These are phyloP conservation scores for Amazona vittata DNA, from an alignment of 2,113 vertebrate species.

Conservation along the genomic window DNA sequence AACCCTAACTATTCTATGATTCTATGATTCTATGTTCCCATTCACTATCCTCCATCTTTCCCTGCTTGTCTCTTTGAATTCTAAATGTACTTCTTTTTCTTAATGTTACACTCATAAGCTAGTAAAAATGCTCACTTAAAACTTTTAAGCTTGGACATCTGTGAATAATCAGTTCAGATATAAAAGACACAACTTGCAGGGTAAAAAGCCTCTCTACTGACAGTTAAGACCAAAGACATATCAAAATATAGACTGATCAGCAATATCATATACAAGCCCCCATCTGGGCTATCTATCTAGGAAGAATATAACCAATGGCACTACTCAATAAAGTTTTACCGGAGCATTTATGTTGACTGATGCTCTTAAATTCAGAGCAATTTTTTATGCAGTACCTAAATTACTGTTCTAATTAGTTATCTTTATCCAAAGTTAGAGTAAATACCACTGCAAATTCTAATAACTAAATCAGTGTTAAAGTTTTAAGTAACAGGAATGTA, in stretches of 20 bases:
- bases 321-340: neutral
- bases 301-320: neutral
- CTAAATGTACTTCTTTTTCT: neutral
- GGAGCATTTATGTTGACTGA: neutral
- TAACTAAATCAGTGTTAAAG: neutral
- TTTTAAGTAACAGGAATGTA: neutral
- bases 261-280: neutral
- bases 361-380: neutral
- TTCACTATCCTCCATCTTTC: neutral
- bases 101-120: neutral
- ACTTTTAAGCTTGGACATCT: neutral
- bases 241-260: neutral
- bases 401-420: neutral
- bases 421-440: neutral
- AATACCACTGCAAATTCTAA: neutral
- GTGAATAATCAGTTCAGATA: neutral
- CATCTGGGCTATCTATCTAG: neutral
- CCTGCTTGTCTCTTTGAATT: neutral
- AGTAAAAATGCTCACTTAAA: neutral
- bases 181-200: neutral
- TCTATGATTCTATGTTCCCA: neutral
- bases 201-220: neutral
- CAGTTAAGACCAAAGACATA: neutral
- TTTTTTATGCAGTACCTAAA: neutral
- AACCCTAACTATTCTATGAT: no score